Percentiles rank a stretch among this genome's conserved stretches.
These are phyloP conservation scores for Oceanites oceanicus DNA, from an alignment of 2,113 vertebrate genomes.

Conservation along the genomic window DNA sequence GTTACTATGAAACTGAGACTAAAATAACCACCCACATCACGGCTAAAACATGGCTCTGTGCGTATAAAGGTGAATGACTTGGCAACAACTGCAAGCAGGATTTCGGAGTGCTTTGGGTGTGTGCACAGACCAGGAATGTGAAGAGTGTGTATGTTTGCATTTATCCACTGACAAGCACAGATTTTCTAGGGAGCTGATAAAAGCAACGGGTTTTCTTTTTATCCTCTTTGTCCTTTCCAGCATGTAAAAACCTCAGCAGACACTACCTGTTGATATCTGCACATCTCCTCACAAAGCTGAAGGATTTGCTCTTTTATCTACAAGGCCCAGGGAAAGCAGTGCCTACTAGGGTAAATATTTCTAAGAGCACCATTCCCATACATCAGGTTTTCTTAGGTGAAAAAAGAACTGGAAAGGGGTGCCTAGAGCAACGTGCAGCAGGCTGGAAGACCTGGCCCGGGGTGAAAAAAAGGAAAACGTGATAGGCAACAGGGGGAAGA, in stretches of 20 bases:
- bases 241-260: background rate
- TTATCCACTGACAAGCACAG: background rate
- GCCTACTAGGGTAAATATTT: background rate
- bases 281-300: background rate
- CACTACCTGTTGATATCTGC: background rate
- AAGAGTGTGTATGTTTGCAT: background rate
- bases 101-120: background rate
- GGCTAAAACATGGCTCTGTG: background rate
- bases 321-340: background rate
- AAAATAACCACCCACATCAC: background rate
- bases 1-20: constrained; percentile 3
- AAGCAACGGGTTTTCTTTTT: background rate
- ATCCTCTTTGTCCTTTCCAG: background rate
- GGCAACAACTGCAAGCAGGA: background rate
- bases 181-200: background rate
- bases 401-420: background rate
- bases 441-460: background rate
- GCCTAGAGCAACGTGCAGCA: background rate
- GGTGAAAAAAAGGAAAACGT: background rate
- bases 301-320: background rate
- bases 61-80: background rate
- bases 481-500: background rate
- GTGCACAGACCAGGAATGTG: background rate
- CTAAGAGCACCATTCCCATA: background rate
- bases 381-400: background rate